Conservation (phyloP, 2,888 invertebrate species). For the Clanis bilineata region DNA sequence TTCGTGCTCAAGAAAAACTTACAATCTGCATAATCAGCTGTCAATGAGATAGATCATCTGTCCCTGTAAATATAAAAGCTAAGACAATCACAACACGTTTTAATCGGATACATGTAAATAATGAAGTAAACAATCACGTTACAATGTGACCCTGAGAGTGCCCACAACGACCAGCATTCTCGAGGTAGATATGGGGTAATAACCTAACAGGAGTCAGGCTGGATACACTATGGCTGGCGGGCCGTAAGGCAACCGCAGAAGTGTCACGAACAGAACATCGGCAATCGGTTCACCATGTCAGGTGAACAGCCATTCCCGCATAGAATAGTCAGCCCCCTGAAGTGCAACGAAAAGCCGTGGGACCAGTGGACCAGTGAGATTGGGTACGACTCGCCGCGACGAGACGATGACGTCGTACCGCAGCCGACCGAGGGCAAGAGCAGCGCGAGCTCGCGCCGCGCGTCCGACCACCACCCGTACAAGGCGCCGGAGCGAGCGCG, state of each 20-base stretch:
- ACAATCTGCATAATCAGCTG: slow-evolving; percentile 83
- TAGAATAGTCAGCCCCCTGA: slow-evolving; percentile 73
- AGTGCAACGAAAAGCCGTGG: slow-evolving; percentile 79
- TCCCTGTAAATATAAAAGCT: slow-evolving; percentile 81
- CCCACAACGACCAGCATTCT: slow-evolving; percentile 51
- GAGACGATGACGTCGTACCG: slow-evolving; percentile 60
- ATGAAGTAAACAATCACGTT: slow-evolving; percentile 62
- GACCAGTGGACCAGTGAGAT: slow-evolving; percentile 77
- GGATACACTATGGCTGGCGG: slow-evolving; percentile 68
- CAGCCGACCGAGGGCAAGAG: slow-evolving; percentile 60
- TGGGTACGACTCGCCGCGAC: slow-evolving; percentile 72
- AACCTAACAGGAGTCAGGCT: slow-evolving; percentile 75
- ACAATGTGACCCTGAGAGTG: slow-evolving; percentile 66
- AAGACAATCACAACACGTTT: slow-evolving; percentile 77
- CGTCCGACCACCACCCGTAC: slow-evolving; percentile 56
- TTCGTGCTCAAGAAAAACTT: slow-evolving; percentile 78
- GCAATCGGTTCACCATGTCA: slow-evolving; percentile 68
- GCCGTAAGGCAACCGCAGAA: slow-evolving; percentile 59
- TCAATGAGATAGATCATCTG: slow-evolving; percentile 82
- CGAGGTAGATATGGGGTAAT: slow-evolving; percentile 77
- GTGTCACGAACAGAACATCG: slow-evolving; percentile 50
- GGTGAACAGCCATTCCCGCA: slow-evolving; percentile 66
- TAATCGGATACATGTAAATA: slow-evolving; percentile 56
- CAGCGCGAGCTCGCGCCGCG: slow-evolving; percentile 50
- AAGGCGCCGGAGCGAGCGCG: slow-evolving; percentile 53